phyloP scores from a whole-genome alignment of 2,113 vertebrate species.

The Gnathonemus echidnorhynchus region DNA sequence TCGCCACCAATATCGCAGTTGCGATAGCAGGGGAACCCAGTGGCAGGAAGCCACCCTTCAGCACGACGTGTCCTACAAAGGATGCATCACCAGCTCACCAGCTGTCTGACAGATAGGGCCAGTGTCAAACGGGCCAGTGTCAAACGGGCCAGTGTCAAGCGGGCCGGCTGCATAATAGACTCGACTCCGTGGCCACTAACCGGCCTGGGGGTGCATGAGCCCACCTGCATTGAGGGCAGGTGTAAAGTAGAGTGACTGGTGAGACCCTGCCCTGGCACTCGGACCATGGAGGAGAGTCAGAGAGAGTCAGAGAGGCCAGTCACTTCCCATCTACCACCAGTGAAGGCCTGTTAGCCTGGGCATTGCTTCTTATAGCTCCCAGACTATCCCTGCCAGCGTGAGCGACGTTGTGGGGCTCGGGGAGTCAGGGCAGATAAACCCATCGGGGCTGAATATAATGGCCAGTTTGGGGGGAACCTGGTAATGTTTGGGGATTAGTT shows the following conservation, averaged over 20 bases:
- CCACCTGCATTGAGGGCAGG: background rate
- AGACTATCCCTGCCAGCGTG: background rate
- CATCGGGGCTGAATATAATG: background rate
- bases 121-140: background rate
- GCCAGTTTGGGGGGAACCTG: background rate
- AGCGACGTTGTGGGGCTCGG: background rate
- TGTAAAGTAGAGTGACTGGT: background rate
- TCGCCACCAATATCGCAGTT: conserved; percentile 28
- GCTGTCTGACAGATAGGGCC: background rate
- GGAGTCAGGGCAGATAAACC: background rate
- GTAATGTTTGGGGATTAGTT: background rate
- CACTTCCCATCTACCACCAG: background rate
- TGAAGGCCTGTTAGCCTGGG: background rate
- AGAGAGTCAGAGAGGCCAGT: background rate
- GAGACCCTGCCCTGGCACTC: background rate
- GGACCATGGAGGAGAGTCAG: background rate
- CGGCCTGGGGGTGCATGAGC: background rate
- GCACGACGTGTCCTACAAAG: conserved; percentile 22
- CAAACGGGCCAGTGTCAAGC: no score
- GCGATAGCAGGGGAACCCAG: conserved; percentile 14
- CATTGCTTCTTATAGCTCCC: background rate
- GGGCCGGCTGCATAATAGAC: background rate
- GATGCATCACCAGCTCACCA: background rate
- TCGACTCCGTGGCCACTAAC: background rate
- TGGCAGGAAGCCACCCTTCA: conserved; percentile 24